Evolutionary conservation across 1,140 invertebrate genomes (phyloP), one percentile per base, ranked within the genome.

Genomic region (Nasonia vitripennis): DNA sequence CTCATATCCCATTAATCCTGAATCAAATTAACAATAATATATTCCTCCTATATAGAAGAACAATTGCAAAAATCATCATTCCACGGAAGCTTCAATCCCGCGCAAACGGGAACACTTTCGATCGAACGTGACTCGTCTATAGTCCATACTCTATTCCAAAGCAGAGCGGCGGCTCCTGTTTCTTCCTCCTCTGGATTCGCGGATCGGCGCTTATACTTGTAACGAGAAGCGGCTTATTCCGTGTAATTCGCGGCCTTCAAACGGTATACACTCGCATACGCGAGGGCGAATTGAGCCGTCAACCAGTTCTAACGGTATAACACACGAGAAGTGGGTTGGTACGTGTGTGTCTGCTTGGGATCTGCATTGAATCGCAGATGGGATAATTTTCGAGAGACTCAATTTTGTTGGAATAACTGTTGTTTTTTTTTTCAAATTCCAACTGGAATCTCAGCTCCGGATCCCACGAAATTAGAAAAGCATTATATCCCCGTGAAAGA

Each of bases 301-400:
- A 78, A 48, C 45, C 75, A 48, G 75, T 23, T 51, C 9, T 78
- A 78, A 78, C 75, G 75, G 75, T 27, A 48, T 31, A 31, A 48
- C 45, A 5, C 31, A 12, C 71, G 20, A 71, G 73, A 37, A 34
- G 27, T 75, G 55, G 17, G 55, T 62, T 62, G 20, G 6, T 20
- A 7, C 20, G 7, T 62, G 17, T 17, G 17, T 14, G 14, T 55
- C 17, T 55, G 51, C 2, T 14, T 12, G 14, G 51, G 51, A 62
- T 62, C 55, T n/a, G 37, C 75, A 48, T 78, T 78, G 75, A 78
- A 78, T 78, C 51, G 75, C 75, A 78, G 34, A 78, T 78, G 45
- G 23, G 34, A 48, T 27, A 27, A 27, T 55, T 51, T 51, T 78
- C 75, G 75, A 51, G 74, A 51, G 31, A 31, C 20, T 23, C 14